Conservation (phyloP, 1,140 invertebrate genomes). For the Littorina saxatilis region DNA sequence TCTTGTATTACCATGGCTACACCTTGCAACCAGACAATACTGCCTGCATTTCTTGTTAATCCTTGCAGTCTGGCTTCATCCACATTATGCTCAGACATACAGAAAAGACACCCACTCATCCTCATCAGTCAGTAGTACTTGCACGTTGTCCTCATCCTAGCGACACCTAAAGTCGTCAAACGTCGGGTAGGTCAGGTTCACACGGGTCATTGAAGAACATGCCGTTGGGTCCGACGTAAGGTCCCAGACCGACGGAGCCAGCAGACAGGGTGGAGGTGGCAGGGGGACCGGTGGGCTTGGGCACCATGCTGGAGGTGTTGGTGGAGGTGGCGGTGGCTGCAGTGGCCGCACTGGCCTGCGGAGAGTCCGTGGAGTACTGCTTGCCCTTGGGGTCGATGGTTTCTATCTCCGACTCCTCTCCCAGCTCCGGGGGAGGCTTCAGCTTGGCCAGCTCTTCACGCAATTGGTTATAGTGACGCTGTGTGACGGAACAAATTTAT, state of each 20-base stretch:
- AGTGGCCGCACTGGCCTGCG: slow-evolving; percentile 28
- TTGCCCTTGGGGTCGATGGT: slow-evolving; percentile 60
- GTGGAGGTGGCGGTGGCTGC: slow-evolving; percentile 12
- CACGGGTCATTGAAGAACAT: background rate
- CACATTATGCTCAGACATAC: too few relatives aligned
- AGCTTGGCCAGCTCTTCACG: slow-evolving; percentile 88
- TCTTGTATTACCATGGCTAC: too few relatives aligned
- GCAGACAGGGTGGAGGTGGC: background rate
- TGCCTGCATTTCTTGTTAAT: too few relatives aligned
- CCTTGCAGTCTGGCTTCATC: too few relatives aligned
- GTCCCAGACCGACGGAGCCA: slow-evolving; percentile 13
- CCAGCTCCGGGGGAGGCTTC: slow-evolving; percentile 84
- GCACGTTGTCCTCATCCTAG: too few relatives aligned
- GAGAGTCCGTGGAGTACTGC: slow-evolving; percentile 57
- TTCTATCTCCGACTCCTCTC: slow-evolving; percentile 49
- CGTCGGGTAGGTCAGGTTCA: slow-evolving; percentile 15
- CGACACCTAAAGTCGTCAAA: too few relatives aligned
- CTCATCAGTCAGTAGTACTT: too few relatives aligned
- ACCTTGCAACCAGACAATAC: too few relatives aligned
- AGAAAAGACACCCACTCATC: too few relatives aligned
- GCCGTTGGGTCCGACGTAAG: slow-evolving; percentile 21
- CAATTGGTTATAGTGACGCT: slow-evolving; percentile 87
- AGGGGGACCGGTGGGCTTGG: background rate
- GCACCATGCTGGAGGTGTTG: background rate
- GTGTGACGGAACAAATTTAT: slow-evolving; percentile 42